phyloP scores from a whole-genome alignment of 2,888 invertebrate genomes.

The Thyatira batis region DNA sequence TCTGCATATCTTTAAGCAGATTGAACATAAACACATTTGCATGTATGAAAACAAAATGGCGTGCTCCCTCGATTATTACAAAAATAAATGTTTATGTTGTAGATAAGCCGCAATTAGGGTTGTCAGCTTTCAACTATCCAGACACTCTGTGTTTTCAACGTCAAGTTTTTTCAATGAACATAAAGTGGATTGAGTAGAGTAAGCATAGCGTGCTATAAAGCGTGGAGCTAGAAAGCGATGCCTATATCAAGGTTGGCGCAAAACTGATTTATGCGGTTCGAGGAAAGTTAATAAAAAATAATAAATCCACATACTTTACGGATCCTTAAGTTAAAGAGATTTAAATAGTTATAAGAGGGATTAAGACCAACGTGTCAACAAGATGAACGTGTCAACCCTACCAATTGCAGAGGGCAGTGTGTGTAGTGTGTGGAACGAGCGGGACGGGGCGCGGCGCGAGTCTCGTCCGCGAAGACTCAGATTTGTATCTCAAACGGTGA shows the following conservation, averaged over 20 bases:
- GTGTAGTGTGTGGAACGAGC: conserved; percentile 40
- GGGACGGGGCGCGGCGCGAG: conserved; percentile 12
- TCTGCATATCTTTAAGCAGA: conserved; percentile 2
- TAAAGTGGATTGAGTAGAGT: background rate
- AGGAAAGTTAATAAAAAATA: no score
- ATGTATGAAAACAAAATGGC: conserved; percentile 21
- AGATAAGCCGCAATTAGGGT: background rate
- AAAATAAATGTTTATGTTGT: conserved; percentile 71
- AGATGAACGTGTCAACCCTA: background rate
- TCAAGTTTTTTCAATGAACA: conserved; percentile 4
- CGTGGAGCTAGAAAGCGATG: background rate
- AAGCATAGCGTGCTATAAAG: background rate
- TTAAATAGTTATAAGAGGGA: no score
- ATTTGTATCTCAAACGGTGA: conserved; percentile 79
- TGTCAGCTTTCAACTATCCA: background rate
- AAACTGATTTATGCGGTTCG: no score
- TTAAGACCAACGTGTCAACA: no score
- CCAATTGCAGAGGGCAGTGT: conserved; percentile 55
- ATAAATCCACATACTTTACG: no score
- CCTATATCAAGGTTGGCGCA: no score
- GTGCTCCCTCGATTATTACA: conserved; percentile 38
- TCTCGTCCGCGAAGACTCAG: conserved; percentile 42
- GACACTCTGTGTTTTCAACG: conserved; percentile 8
- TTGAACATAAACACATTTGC: conserved; percentile 13
- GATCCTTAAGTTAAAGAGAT: no score